These are phyloP conservation scores for Grapholita molesta DNA, from an alignment of 1,140 invertebrate species.

Conservation along the genomic window DNA sequence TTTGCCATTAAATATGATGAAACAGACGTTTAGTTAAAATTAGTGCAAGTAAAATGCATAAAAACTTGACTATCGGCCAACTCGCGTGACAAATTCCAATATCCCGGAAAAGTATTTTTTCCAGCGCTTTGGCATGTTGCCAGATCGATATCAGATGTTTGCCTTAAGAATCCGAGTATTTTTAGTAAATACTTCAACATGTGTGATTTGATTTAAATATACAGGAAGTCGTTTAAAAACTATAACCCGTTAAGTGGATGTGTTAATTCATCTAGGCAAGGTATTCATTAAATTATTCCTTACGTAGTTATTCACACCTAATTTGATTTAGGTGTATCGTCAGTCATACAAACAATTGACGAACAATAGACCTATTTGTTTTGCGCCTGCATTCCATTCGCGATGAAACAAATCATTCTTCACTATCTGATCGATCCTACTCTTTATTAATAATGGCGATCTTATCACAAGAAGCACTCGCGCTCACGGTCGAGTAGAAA, in stretches of 20 bases:
- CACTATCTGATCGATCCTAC: conserved; percentile 1
- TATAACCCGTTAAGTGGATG: neutral
- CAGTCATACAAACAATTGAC: neutral
- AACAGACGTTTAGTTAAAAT: neutral
- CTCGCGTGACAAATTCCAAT: neutral
- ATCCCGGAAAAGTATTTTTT: conserved; percentile 15
- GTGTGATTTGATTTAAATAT: neutral
- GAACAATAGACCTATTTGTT: conserved; percentile 3
- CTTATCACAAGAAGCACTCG: conserved; percentile 2
- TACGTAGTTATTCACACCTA: neutral
- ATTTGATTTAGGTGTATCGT: neutral
- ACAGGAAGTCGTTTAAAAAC: conserved; percentile 11
- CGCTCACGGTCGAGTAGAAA: conserved; percentile 14
- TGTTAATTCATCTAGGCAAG: neutral
- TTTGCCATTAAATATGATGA: neutral
- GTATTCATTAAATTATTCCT: neutral
- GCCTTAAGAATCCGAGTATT: conserved; percentile 11
- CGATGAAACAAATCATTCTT: conserved; percentile 6
- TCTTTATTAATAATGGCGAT: conserved; percentile 7
- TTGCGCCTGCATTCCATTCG: neutral
- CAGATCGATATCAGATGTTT: conserved; percentile 11
- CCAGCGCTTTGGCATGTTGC: conserved; percentile 10
- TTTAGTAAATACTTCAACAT: conserved; percentile 14
- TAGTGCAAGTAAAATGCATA: neutral
- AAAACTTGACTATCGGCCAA: conserved; percentile 4